Evolutionary conservation across 2,888 invertebrate species (phyloP), one percentile per base, ranked within the genome.

Genomic region (Lasioglossum villosulum): DNA sequence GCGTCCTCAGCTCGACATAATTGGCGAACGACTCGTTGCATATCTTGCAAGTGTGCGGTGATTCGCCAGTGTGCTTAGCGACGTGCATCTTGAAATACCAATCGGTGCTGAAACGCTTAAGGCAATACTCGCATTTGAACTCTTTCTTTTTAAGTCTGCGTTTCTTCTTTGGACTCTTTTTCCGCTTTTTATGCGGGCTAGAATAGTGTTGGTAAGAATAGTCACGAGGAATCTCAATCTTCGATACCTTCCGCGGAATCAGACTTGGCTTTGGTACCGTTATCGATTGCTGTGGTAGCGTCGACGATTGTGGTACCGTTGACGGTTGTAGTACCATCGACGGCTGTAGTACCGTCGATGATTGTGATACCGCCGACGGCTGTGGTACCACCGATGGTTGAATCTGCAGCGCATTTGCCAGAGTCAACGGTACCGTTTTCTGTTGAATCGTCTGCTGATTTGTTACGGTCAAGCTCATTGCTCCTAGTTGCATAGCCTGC

Each of bases 1-100:
- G 95, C 39, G 91, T 93, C 48, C 91, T 94, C 91, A 94, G 88
- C 16, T 93, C 92, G 48, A 92, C 91, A 37, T 91, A 89, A 80
- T 93, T 93, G n/a, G 84, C 89, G 73, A 94, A 94, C 4, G 92
- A 88, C 70, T 92, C 89, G 19, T 93, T 91, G 73, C 95, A 95
- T 39, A 92, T 80, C 74, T 88, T 90, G 75, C 95, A 95, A 4
- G 91, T 91, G 37, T 93, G 93, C 0, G 84, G 90, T 6, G 92
- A 91, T 48, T 93, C 93, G 4, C 93, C 93, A 45, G 90, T 92
- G 78, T 95, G 95, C 71, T 90, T 91, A 0, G 93, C 93, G 5
- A 95, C 87, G 27, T 95, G 95, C 30, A 93, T 88, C 70, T 93
- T 94, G 66, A 94, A 95, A 75, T 95, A 95, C 93, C 94, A 95